Percentiles rank a stretch among this genome's conserved stretches.
phyloP scores from a whole-genome alignment of 2,797 vertebrate genomes.

The Rhodeus uyekii region DNA sequence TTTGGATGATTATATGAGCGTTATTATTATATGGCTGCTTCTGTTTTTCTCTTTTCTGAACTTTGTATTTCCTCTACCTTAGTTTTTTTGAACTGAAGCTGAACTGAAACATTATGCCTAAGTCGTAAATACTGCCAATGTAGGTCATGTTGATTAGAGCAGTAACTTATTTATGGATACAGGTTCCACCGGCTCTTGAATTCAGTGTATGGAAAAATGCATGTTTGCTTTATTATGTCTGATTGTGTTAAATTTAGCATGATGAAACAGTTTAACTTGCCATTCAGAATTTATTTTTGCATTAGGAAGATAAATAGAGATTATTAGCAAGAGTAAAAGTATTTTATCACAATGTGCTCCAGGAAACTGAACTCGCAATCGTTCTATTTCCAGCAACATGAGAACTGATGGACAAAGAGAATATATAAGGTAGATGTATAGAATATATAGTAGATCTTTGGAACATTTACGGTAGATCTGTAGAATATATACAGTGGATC shows the following conservation, averaged over 20 bases:
- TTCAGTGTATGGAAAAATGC: background rate
- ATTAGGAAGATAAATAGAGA: background rate
- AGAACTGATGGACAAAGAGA: too few species aligned
- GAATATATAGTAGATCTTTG: too few species aligned
- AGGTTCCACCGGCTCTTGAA: background rate
- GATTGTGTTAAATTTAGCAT: background rate
- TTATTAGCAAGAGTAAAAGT: background rate
- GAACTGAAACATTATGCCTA: background rate
- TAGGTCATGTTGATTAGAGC: background rate
- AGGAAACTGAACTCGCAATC: too few species aligned
- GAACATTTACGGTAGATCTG: too few species aligned
- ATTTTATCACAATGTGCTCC: too few species aligned
- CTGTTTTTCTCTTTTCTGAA: background rate
- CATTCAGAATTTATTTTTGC: background rate
- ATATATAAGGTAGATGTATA: too few species aligned
- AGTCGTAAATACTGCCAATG: background rate
- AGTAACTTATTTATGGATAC: background rate
- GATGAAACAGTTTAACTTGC: background rate
- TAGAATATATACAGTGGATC: too few species aligned
- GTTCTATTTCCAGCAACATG: too few species aligned
- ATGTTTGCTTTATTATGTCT: background rate
- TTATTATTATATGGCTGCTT: too few species aligned
- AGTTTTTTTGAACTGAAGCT: background rate
- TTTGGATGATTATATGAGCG: too few species aligned
- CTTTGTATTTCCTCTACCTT: background rate